Base-by-base conservation (phyloP, 2,113 vertebrate species). In the Micronycteris hirsuta region DNA sequence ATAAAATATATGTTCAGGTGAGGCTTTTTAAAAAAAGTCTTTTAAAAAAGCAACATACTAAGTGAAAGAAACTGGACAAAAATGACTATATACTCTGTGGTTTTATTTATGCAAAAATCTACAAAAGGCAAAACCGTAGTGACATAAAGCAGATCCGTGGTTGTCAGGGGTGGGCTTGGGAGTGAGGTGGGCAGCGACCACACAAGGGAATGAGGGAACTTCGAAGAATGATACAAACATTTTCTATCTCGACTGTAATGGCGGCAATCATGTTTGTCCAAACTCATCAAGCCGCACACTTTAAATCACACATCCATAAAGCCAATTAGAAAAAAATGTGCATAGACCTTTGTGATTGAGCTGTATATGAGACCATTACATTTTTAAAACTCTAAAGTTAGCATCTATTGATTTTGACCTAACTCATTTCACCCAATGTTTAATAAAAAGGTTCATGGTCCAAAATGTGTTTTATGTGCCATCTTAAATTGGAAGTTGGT, bases 241-340 rank as follows among this genome's bases (percentile, higher is more conserved):
- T 88, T 54, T 78, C 4, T 58, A 49, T 92, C 43, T 71, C 65
- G n/a, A 31, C 56, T 81, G 43, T 78, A 73, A 43, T 41, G 65
- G 4, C 7, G n/a, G 3, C 16, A 87, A 36, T 54, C 14, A 49
- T n/a, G 58, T 91, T 92, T 70, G 38, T 83, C 43, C 84, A 73
- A 82, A 70, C 33, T 52, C 47, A 89, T 10, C 5, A 33, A 80
- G 28, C 19, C 77, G 43, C 19, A 88, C 36, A 38, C 68, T 96
- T 73, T 54, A 90, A 93, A 26, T 78, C 71, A 54, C 4, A 89
- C 43, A 52, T 91, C 86, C 82, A 28, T 89, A 71, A 96, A 94
- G 38, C n/a, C 58, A 28, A 71, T 58, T 43, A 77, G 61, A 56
- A 89, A 68, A 43, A 77, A 78, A 45, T 47, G 16, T 47, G 19